Conservation (phyloP, 2,113 vertebrate genomes). For the Vombatus ursinus region DNA sequence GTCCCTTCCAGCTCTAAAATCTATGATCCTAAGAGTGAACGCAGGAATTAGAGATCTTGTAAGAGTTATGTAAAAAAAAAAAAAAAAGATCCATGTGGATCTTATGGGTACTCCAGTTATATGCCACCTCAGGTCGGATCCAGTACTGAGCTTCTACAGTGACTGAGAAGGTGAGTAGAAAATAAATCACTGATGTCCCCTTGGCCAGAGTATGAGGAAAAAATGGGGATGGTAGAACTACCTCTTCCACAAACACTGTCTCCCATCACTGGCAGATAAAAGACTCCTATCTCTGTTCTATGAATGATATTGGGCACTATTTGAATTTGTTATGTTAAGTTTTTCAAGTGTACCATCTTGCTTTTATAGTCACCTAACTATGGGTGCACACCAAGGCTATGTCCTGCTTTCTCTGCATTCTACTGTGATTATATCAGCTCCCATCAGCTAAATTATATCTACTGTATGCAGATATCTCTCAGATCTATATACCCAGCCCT, state of each 20-base stretch:
- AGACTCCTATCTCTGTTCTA: background rate
- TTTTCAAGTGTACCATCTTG: too few relatives aligned
- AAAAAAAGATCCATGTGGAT: background rate
- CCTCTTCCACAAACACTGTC: background rate
- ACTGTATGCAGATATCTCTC: background rate
- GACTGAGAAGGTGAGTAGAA: background rate
- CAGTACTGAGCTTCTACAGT: background rate
- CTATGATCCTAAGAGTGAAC: background rate
- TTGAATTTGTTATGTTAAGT: background rate
- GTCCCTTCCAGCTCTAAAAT: background rate
- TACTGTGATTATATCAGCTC: background rate
- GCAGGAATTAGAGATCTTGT: background rate
- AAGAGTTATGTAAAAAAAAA: background rate
- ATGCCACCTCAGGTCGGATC: background rate
- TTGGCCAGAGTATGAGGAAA: constrained; percentile 4
- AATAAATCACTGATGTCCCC: background rate
- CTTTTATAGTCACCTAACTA: too few relatives aligned
- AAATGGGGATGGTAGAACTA: background rate
- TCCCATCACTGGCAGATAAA: background rate
- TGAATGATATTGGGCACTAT: background rate
- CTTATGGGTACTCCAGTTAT: too few relatives aligned
- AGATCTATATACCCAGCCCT: background rate
- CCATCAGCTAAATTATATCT: background rate
- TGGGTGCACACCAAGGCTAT: too few relatives aligned
- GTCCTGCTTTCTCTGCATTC: too few relatives aligned